Conservation (phyloP, 2,113 vertebrate genomes). For the Cyanistes caeruleus region DNA sequence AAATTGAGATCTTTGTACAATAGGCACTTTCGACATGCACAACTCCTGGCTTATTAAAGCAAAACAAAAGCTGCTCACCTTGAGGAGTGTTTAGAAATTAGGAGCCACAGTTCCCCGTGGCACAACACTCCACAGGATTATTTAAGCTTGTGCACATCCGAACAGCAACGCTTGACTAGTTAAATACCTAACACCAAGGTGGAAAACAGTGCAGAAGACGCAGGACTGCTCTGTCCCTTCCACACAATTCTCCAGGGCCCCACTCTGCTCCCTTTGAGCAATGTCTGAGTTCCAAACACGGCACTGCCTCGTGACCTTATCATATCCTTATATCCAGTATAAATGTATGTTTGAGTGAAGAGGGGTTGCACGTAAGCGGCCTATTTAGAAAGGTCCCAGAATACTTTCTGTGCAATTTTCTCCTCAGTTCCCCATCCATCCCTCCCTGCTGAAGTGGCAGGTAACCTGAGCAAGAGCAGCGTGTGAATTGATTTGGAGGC, state of each 20-base stretch:
- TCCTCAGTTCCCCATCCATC: constrained; percentile 67
- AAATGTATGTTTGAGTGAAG: not conserved
- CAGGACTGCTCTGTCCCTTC: not conserved
- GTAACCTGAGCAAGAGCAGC: constrained; percentile 71
- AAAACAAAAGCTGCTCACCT: constrained; percentile 29
- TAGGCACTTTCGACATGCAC: constrained; percentile 48
- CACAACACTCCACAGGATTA: not conserved
- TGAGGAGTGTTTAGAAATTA: constrained; percentile 22
- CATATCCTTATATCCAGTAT: not conserved
- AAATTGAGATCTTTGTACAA: constrained; percentile 59
- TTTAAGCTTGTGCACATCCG: not conserved
- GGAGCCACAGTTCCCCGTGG: not conserved
- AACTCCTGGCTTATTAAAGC: constrained; percentile 47
- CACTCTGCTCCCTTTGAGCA: not conserved
- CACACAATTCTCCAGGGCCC: not conserved
- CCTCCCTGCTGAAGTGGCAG: constrained; percentile 73
- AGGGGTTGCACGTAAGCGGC: not conserved
- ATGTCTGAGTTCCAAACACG: not conserved
- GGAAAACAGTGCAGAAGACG: accelerated
- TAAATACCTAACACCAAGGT: not conserved
- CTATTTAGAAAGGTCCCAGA: constrained; percentile 59
- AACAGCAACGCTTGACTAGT: not conserved
- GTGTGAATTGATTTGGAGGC: constrained; percentile 79
- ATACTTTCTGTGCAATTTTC: constrained; percentile 70
- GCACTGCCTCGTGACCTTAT: not conserved